Conservation (phyloP, 2,888 invertebrate genomes). For the Netelia virgata region DNA sequence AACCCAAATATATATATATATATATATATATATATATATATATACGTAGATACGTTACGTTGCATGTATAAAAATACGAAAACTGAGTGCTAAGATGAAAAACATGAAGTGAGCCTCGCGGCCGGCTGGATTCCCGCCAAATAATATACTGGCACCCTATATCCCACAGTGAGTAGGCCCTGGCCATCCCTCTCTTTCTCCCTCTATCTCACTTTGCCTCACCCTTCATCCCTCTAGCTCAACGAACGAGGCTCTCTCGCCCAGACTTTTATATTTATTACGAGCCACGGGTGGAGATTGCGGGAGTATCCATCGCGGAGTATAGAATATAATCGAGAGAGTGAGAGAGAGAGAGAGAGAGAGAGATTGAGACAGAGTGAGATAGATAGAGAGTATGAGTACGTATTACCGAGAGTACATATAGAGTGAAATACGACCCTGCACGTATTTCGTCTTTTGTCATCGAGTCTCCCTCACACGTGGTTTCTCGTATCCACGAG, state of each 20-base stretch:
- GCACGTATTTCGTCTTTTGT: conserved; percentile 77
- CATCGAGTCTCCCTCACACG: conserved; percentile 71
- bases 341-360: conserved; percentile 44
- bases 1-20: conserved; percentile 5
- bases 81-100: conserved; percentile 83
- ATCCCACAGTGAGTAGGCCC: conserved; percentile 69
- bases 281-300: conserved; percentile 79
- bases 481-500: background rate
- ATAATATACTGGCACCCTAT: conserved; percentile 83
- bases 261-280: conserved; percentile 83
- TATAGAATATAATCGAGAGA: conserved; percentile 52
- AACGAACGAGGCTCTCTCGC: conserved; percentile 1
- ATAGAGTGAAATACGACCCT: conserved; percentile 52
- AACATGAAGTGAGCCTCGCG: conserved; percentile 83
- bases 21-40: conserved; percentile 28
- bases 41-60: background rate
- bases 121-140: conserved; percentile 83
- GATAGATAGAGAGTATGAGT: conserved; percentile 26
- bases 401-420: conserved; percentile 20
- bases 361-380: conserved; percentile 32
- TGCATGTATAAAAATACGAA: conserved; percentile 57
- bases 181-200: conserved; percentile 49
- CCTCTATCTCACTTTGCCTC: conserved; percentile 19
- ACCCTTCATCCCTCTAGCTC: conserved; percentile 30
- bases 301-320: conserved; percentile 66